A percentile compares a stretch with the other conserved stretches of the same genome.
phyloP scores from a whole-genome alignment of 2,888 invertebrate species.

The Nomada hirtipes region DNA sequence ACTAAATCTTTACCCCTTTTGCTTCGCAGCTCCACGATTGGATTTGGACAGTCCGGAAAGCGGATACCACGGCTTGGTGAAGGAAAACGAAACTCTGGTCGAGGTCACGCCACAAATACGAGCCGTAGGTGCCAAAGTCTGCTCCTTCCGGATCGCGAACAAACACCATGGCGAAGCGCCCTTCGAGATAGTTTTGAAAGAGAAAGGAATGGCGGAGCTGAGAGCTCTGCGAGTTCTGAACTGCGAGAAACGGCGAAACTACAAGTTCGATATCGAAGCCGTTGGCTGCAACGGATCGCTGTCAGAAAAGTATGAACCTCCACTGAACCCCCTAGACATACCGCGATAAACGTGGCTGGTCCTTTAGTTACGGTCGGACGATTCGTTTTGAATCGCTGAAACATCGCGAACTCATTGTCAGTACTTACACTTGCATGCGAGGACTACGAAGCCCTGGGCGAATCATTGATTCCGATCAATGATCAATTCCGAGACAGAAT shows the following conservation, averaged over 20 bases:
- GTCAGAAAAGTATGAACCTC: conserved; percentile 89
- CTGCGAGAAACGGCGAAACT: conserved; percentile 97
- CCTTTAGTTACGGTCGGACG: background rate
- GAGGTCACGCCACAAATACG: conserved; percentile 97
- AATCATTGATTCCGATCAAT: too few relatives aligned
- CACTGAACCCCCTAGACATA: background rate
- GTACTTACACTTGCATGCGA: too few relatives aligned
- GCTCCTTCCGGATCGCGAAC: conserved; percentile 95
- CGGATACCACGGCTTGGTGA: conserved; percentile 96
- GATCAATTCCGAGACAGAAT: too few relatives aligned
- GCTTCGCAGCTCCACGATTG: conserved; percentile 88
- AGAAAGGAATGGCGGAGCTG: conserved; percentile 93
- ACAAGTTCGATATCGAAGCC: conserved; percentile 98
- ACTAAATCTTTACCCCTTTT: conserved; percentile 25
- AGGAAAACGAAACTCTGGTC: conserved; percentile 96
- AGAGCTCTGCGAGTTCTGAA: conserved; percentile 93
- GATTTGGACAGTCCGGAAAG: conserved; percentile 93
- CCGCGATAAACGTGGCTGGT: background rate
- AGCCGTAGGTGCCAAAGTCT: conserved; percentile 90
- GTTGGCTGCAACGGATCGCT: conserved; percentile 95
- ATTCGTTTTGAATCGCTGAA: background rate
- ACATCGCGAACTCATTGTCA: background rate
- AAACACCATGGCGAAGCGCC: conserved; percentile 97
- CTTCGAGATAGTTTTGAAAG: conserved; percentile 92
- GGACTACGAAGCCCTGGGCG: too few relatives aligned